phyloP scores from a whole-genome alignment of 2,113 vertebrate species.

The Buteo buteo region DNA sequence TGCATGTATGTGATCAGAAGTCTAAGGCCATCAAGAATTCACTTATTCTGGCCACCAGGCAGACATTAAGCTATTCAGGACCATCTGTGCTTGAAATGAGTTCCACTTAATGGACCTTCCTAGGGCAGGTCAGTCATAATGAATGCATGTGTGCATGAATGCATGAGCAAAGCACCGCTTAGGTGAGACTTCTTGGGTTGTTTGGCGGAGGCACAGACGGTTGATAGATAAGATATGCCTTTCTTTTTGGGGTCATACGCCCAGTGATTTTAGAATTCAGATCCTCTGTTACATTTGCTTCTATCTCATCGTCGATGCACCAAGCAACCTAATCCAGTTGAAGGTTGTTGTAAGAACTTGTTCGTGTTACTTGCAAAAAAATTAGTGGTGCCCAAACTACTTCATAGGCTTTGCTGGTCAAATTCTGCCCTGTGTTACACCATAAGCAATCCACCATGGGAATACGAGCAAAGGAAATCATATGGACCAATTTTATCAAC shows the following conservation, averaged over 20 bases:
- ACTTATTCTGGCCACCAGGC: constrained; percentile 75
- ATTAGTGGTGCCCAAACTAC: neutral
- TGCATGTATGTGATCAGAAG: constrained; percentile 70
- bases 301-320: neutral
- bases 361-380: neutral
- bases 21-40: constrained; percentile 71
- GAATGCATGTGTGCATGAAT: constrained; percentile 40
- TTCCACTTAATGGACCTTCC: constrained; percentile 67
- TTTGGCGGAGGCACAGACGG: neutral
- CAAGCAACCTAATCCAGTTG: neutral
- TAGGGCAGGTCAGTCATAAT: constrained; percentile 55
- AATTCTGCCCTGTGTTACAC: neutral
- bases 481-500: neutral
- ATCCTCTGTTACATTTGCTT: neutral
- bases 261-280: constrained; percentile 5
- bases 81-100: constrained; percentile 78
- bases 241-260: neutral
- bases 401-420: neutral
- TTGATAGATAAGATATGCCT: neutral
- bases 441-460: neutral
- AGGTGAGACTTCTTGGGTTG: neutral
- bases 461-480: neutral
- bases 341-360: constrained; percentile 19
- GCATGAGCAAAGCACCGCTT: neutral
- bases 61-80: constrained; percentile 72